phyloP scores from a whole-genome alignment of 2,888 invertebrate species.

The Lagria hirta region DNA sequence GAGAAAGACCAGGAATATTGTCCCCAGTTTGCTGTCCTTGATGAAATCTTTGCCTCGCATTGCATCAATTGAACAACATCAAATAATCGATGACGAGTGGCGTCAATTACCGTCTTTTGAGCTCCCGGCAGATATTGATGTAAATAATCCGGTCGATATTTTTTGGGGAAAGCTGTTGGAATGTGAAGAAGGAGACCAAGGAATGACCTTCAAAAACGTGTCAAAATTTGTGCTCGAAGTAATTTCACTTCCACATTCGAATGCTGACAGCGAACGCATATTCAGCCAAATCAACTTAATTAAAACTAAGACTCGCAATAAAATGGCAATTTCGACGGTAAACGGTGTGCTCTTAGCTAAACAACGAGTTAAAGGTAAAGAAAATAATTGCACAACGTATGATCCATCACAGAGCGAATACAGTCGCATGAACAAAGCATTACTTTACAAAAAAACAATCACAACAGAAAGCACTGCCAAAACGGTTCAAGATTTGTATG shows the following conservation, averaged over 20 bases:
- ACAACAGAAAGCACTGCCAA: no score
- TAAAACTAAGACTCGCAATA: constrained; percentile 6
- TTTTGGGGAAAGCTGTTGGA: neutral
- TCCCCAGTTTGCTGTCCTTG: constrained; percentile 1
- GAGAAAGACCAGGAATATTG: neutral
- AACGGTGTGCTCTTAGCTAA: constrained; percentile 2
- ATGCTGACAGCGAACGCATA: constrained; percentile 4
- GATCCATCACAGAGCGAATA: no score
- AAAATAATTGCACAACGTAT: neutral
- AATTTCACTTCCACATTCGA: constrained; percentile 3
- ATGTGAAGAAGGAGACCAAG: no score
- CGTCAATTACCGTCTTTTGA: constrained; percentile 2
- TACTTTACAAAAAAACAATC: no score
- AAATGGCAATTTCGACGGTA: constrained; percentile 2
- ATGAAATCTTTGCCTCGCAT: neutral
- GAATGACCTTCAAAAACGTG: constrained; percentile 3
- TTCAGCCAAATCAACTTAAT: constrained; percentile 3
- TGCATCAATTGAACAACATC: neutral
- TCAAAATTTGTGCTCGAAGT: constrained; percentile 4
- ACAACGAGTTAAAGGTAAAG: neutral
- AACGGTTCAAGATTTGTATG: no score
- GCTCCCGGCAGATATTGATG: neutral
- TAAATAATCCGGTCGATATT: constrained; percentile 1
- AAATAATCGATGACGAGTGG: constrained; percentile 5
- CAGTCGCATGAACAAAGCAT: no score